Percentiles rank a stretch among this genome's conserved stretches.
phyloP scores from a whole-genome alignment of 1,140 invertebrate genomes.

The Episyrphus balteatus region DNA sequence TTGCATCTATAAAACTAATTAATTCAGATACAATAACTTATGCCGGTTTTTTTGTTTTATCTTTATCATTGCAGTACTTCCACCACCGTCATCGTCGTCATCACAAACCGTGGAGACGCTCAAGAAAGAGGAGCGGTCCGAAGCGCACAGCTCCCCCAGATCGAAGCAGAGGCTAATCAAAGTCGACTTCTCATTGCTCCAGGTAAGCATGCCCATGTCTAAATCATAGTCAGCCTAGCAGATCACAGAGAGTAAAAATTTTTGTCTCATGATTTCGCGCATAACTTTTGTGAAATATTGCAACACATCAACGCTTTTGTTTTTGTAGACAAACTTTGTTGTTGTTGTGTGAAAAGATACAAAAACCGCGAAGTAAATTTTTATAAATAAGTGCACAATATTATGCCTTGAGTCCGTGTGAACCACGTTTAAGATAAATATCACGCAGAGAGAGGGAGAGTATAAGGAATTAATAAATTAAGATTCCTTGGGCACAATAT shows the following conservation, averaged over 20 bases:
- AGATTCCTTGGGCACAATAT: background rate
- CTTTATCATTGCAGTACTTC: conserved; percentile 25
- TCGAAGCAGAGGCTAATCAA: conserved; percentile 48
- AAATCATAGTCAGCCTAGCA: too few species aligned
- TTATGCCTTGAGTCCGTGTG: too few species aligned
- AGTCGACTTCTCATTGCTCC: conserved; percentile 53
- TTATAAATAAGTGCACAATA: background rate
- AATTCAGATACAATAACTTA: too few species aligned
- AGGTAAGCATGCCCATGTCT: conserved; percentile 31
- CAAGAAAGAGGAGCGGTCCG: background rate
- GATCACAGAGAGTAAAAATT: too few species aligned
- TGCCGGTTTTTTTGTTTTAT: background rate
- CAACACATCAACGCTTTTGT: too few species aligned
- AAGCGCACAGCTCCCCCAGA: conserved; percentile 13
- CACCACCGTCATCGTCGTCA: conserved; percentile 15
- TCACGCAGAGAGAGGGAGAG: background rate
- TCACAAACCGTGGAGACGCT: conserved; percentile 2
- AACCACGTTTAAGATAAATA: too few species aligned
- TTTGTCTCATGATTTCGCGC: too few species aligned
- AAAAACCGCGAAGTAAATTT: background rate
- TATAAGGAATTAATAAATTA: background rate
- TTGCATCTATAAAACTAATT: too few species aligned
- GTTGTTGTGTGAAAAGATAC: background rate
- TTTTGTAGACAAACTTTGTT: too few species aligned
- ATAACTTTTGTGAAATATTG: too few species aligned